Evolutionary conservation across 2,797 vertebrate species (phyloP).

Genomic region (Rallus crepitans): DNA sequence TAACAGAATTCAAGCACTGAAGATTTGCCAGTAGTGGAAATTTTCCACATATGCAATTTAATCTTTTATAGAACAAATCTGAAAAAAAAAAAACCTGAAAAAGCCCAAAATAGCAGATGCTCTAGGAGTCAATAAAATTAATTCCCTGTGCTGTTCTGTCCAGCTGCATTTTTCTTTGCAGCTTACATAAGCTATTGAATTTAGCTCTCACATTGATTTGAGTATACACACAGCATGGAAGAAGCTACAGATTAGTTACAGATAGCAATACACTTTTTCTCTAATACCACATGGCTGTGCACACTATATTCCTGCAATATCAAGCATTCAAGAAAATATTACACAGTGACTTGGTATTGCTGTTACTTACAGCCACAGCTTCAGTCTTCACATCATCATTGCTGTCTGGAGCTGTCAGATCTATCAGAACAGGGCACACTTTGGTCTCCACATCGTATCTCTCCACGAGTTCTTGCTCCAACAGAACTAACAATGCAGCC

Average conservation of each 20-base stretch:
- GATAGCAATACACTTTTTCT: neutral
- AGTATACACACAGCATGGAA: neutral
- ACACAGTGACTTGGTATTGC: neutral
- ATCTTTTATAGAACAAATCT: neutral
- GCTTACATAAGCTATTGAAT: neutral
- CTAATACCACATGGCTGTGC: neutral
- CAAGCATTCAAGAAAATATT: neutral
- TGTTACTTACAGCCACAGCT: conserved; percentile 87
- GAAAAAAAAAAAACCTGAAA: neutral
- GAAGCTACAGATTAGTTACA: neutral
- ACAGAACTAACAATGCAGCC: conserved; percentile 86
- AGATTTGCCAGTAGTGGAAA: neutral
- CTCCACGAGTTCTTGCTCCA: conserved; percentile 90
- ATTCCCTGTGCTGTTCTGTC: neutral
- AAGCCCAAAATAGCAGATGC: neutral
- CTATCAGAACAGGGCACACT: conserved; percentile 89
- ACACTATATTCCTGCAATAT: neutral
- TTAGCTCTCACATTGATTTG: neutral
- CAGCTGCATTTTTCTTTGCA: neutral
- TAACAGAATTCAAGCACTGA: neutral
- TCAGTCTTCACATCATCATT: conserved; percentile 91
- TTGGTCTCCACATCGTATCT: conserved; percentile 86
- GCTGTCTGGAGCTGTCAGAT: conserved; percentile 89
- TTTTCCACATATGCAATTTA: neutral
- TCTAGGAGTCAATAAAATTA: neutral